Conservation (phyloP, 2,113 vertebrate species). For the Halcyon senegalensis region DNA sequence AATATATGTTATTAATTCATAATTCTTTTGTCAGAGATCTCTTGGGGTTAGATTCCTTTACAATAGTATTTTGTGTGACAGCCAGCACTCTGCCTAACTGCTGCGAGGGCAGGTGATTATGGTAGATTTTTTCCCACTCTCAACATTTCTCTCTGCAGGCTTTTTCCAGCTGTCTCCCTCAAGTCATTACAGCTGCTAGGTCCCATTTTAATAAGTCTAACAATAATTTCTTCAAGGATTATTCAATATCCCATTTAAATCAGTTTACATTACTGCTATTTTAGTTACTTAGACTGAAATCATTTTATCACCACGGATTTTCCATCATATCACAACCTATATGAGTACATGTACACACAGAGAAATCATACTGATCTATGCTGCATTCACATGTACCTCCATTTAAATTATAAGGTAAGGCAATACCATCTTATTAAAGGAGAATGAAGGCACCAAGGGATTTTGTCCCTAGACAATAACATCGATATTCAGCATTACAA, state of each 20-base stretch:
- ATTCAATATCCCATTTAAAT: background rate
- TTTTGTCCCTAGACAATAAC: background rate
- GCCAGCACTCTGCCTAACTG: background rate
- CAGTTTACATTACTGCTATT: background rate
- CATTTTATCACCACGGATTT: background rate
- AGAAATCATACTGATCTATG: background rate
- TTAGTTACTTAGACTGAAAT: background rate
- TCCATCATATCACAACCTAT: background rate
- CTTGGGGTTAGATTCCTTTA: background rate
- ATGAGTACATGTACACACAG: background rate
- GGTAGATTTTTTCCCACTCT: background rate
- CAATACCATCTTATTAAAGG: background rate
- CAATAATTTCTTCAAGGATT: background rate
- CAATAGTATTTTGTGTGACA: background rate
- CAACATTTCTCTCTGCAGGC: background rate
- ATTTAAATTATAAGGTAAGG: background rate
- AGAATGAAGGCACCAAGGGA: background rate
- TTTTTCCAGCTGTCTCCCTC: background rate
- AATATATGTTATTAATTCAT: background rate
- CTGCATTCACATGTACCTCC: background rate
- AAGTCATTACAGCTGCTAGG: background rate
- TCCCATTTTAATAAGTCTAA: background rate
- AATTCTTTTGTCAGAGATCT: background rate
- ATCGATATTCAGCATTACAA: background rate
- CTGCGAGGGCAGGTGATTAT: background rate